A percentile compares a stretch with the other conserved stretches of the same genome.
These are phyloP conservation scores for Picus viridis DNA, from an alignment of 2,797 vertebrate species.

Conservation along the genomic window DNA sequence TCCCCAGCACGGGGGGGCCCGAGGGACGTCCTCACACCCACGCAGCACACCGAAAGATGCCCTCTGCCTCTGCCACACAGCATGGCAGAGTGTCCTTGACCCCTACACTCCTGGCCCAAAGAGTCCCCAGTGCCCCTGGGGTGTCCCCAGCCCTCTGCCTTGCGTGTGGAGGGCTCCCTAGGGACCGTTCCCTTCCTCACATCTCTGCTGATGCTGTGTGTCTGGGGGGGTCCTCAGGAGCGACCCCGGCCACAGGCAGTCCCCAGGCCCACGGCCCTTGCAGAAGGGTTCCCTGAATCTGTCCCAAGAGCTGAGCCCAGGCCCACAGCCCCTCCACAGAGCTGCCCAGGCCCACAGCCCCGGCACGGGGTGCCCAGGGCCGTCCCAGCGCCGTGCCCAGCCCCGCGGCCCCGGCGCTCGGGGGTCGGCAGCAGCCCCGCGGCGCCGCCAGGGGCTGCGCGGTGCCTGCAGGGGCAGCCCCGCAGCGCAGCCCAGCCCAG, in stretches of 20 bases:
- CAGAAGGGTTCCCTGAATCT: neutral
- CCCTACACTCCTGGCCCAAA: neutral
- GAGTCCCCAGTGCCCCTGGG: neutral
- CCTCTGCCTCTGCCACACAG: neutral
- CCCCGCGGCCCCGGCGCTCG: neutral
- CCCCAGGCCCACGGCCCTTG: no score
- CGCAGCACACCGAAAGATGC: neutral
- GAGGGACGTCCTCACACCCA: neutral
- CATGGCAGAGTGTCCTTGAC: neutral
- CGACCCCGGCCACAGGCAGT: neutral
- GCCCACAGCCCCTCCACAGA: neutral
- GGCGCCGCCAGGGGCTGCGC: neutral
- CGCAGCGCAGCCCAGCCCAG: neutral
- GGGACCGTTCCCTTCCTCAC: neutral
- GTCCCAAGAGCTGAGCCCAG: neutral
- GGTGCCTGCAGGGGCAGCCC: neutral
- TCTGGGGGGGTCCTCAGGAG: neutral
- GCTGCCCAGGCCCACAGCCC: no score
- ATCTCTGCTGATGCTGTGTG: fast-evolving
- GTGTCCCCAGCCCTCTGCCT: neutral
- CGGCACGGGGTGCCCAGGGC: no score
- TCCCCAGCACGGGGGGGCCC: neutral
- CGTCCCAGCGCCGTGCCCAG: neutral
- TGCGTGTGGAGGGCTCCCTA: neutral
- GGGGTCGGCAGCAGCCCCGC: neutral